Conservation (phyloP, 2,797 vertebrate genomes). For the Typhlichthys eigenmanni region DNA sequence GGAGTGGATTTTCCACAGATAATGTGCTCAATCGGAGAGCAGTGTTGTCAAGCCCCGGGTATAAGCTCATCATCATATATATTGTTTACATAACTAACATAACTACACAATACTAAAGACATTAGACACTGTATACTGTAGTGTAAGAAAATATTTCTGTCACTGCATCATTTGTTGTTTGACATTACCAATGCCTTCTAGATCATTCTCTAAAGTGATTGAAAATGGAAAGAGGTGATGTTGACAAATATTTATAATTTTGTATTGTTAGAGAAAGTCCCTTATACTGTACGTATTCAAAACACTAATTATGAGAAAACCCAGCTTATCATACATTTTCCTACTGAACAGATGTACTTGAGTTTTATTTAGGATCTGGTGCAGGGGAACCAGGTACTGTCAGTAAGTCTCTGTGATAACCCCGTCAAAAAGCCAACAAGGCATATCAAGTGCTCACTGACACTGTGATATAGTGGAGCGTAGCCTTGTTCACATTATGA, state of each 20-base stretch:
- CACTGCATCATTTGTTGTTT: no score
- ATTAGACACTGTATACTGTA: no score
- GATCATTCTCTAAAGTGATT: not conserved
- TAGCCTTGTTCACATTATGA: constrained; percentile 32
- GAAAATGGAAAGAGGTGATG: not conserved
- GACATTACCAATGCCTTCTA: not conserved
- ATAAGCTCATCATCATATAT: no score
- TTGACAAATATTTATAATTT: not conserved
- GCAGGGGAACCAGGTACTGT: constrained; percentile 27
- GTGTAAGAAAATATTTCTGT: no score
- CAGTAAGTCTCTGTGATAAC: constrained; percentile 52
- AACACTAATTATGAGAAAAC: not conserved
- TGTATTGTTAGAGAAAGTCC: not conserved
- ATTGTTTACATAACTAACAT: no score
- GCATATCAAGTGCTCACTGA: constrained; percentile 52
- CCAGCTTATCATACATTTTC: not conserved
- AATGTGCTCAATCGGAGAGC: no score
- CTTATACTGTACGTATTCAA: not conserved
- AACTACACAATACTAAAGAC: no score
- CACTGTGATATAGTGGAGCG: constrained; percentile 48
- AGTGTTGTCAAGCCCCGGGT: no score
- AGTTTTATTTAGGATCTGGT: constrained; percentile 14
- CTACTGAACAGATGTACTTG: not conserved
- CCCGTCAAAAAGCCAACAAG: constrained; percentile 46
- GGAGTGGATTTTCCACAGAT: no score